phyloP scores from a whole-genome alignment of 1,140 invertebrate genomes.

The Lamellibrachia luymesi region DNA sequence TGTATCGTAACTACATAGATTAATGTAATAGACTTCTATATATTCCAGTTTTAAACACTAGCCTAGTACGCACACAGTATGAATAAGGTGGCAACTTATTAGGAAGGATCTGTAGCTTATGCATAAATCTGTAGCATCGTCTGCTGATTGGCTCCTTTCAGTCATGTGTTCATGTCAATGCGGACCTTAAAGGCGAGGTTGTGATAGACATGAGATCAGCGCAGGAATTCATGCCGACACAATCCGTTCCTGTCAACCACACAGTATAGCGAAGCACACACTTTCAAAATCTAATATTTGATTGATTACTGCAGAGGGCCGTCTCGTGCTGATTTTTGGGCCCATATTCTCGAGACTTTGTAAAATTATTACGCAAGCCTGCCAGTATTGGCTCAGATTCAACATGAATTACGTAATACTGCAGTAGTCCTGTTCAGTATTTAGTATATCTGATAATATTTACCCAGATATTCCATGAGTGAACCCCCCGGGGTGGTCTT shows the following conservation, averaged over 20 bases:
- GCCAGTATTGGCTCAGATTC: too few relatives aligned
- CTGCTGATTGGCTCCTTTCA: background rate
- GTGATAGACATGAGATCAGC: background rate
- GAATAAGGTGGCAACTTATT: background rate
- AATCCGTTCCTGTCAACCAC: background rate
- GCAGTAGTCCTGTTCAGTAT: too few relatives aligned
- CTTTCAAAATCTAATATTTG: background rate
- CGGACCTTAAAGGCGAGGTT: background rate
- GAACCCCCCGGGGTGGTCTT: too few relatives aligned
- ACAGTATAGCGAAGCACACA: background rate
- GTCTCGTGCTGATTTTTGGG: too few relatives aligned
- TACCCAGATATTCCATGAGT: too few relatives aligned
- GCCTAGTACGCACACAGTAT: background rate
- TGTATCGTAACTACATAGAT: background rate
- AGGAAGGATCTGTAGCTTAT: too few relatives aligned
- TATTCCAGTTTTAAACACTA: background rate
- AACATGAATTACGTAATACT: too few relatives aligned
- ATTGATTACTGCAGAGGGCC: too few relatives aligned
- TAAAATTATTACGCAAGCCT: too few relatives aligned
- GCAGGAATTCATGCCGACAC: background rate
- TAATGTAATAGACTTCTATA: background rate
- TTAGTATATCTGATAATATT: too few relatives aligned
- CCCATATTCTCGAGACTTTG: too few relatives aligned
- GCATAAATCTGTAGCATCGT: too few relatives aligned
- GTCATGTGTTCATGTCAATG: background rate